Evolutionary conservation across 2,888 invertebrate genomes (phyloP).

Genomic region (Marronus borbonicus): DNA sequence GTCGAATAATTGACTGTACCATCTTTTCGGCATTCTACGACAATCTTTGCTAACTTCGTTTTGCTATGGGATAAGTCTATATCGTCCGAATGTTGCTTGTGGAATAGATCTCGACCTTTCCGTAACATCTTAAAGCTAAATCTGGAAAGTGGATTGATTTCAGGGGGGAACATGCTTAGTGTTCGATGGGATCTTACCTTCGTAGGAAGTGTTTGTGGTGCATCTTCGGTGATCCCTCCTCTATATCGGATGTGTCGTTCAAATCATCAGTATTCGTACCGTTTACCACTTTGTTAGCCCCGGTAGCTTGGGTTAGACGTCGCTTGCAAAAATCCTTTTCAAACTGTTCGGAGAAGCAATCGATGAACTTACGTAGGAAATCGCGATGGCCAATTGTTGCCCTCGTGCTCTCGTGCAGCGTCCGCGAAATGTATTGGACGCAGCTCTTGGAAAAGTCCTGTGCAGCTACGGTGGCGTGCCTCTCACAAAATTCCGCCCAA

Average conservation of each 20-base stretch:
- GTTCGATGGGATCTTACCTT: conserved; percentile 68
- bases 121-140: conserved; percentile 92
- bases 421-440: conserved; percentile 82
- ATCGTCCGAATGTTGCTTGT: conserved; percentile 93
- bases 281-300: conserved; percentile 67
- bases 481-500: conserved; percentile 90
- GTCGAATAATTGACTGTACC: conserved; percentile 94
- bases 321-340: conserved; percentile 82
- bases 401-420: conserved; percentile 78
- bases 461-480: conserved; percentile 88
- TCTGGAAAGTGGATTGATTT: conserved; percentile 56
- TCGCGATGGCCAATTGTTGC: conserved; percentile 83
- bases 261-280: conserved; percentile 70
- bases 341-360: conserved; percentile 88
- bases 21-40: conserved; percentile 94
- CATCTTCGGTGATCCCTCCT: conserved; percentile 85
- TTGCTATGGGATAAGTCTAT: conserved; percentile 84
- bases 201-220: conserved; percentile 89
- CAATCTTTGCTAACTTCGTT: conserved; percentile 91
- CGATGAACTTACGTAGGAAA: conserved; percentile 86
- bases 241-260: conserved; percentile 80
- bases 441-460: conserved; percentile 92
- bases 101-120: conserved; percentile 87
- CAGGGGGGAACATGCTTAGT: not conserved
- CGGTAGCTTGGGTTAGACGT: conserved; percentile 65